Evolutionary conservation across 37 sponge, comb jelly and placozoan genomes (phyloP).

Genomic region (Chondrosia reniformis): DNA sequence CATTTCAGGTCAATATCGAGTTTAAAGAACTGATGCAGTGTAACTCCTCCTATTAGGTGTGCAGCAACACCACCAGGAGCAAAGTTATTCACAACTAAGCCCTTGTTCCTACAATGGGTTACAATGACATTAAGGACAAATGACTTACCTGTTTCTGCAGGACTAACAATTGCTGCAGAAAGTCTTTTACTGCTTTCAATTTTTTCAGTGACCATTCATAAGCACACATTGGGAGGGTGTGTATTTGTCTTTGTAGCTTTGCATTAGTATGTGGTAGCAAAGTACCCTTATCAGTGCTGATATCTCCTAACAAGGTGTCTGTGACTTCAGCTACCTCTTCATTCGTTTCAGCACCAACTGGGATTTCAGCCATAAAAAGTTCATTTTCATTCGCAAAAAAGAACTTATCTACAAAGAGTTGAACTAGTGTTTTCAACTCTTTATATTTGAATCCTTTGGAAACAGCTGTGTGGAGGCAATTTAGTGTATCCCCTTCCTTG

Average conservation of each 20-base stretch:
- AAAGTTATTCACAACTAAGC: slow-evolving; percentile 6
- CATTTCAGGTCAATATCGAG: no score
- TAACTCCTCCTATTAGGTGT: no score
- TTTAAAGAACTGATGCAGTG: no score
- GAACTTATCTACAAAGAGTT: not conserved
- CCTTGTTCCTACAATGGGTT: not conserved
- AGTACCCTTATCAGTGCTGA: not conserved
- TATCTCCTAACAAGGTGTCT: not conserved
- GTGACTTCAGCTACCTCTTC: not conserved
- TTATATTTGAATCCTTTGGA: no score
- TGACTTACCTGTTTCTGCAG: slow-evolving; percentile 20
- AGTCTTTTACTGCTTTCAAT: not conserved
- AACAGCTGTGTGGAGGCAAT: no score
- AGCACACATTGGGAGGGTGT: not conserved
- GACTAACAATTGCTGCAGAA: slow-evolving; percentile 2
- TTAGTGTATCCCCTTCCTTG: not conserved
- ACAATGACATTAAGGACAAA: no score
- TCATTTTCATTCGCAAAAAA: not conserved
- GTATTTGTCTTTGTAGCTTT: not conserved
- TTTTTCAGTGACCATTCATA: not conserved
- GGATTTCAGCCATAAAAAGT: not conserved
- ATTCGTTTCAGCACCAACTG: not conserved
- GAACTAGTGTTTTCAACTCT: no score
- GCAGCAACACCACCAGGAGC: no score
- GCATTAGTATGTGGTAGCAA: not conserved